phyloP scores from a whole-genome alignment of 2,797 vertebrate genomes.

The Peromyscus nudipes region DNA sequence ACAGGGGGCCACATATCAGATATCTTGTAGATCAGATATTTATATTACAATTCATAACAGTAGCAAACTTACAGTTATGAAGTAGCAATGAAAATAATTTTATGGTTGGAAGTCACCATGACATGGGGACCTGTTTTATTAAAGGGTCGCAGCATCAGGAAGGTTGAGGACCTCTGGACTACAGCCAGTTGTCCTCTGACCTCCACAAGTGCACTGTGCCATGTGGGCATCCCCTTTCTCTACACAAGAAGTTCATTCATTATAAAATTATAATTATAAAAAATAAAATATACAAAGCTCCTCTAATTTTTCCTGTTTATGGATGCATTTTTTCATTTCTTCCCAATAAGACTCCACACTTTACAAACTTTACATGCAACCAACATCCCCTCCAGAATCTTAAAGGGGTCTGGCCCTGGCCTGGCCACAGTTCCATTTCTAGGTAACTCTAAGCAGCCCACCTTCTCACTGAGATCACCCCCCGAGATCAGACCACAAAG shows the following conservation, averaged over 20 bases:
- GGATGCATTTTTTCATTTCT: conserved; percentile 14
- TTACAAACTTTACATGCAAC: not conserved
- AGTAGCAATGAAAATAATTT: not conserved
- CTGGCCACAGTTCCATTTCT: not conserved
- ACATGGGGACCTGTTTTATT: not conserved
- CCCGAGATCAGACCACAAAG: not conserved
- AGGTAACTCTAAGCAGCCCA: not conserved
- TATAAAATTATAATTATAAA: too few species aligned
- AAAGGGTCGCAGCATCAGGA: not conserved
- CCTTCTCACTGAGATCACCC: not conserved
- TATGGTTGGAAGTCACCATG: not conserved
- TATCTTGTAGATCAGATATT: not conserved
- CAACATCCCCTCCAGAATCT: not conserved
- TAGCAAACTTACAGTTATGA: not conserved
- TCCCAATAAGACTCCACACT: conserved; percentile 7
- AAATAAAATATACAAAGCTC: too few species aligned
- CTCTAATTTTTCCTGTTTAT: not conserved
- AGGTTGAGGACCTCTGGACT: not conserved
- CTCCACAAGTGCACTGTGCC: not conserved
- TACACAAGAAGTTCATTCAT: not conserved
- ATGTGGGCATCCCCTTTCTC: not conserved
- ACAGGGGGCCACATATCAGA: not conserved
- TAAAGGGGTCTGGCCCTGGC: not conserved
- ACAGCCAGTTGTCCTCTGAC: not conserved
- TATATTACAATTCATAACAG: not conserved